Evolutionary conservation across 2,797 vertebrate genomes (phyloP), one percentile per base, ranked within the genome.

Genomic region (Meda fulgida): DNA sequence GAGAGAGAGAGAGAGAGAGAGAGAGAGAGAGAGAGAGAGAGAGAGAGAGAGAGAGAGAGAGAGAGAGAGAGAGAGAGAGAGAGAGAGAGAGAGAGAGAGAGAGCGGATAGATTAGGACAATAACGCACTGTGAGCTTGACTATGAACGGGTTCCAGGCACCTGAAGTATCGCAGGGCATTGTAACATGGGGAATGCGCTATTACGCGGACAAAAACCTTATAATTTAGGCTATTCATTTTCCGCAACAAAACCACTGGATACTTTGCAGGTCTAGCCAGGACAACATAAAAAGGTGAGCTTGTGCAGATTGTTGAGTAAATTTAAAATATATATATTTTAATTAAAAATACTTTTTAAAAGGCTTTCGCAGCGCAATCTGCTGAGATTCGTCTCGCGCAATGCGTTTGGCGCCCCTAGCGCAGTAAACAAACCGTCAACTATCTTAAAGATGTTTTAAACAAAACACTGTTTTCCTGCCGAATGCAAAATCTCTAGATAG

Each of bases 61-160:
- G 85, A 58, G 80, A 40, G 73, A 83, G 72, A 48, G 81, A 75
- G 76, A 60, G 77, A 65, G 72, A 72, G 86, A 51, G 76, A 55
- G 70, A 55, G 53, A 65, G 89, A 60, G 69, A 65, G 63, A 78
- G 81, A 73, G 82, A 60, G 77, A 48, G 75, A 80, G 40, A 55
- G 31, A 71, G 81, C 40, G 72, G 55, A 84, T 58, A 79, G 76
- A 83, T 55, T 18, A 51, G 82, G 84, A 80, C 85, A 86, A 88
- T 78, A 84, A 79, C 40, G 75, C 79, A 78, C 48, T 72, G 83
- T 81, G 86, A 75, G 86, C 71, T 73, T 80, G 76, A 87, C 53
- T 87, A 70, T 80, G 36, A 84, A 29, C 65, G 66, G 51, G 31
- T 58, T 70, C 66, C 71, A 73, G 63, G 34, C 78, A 87, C 66